Base-by-base conservation (phyloP, 2,113 vertebrate species). In the Orthonyx spaldingii region DNA sequence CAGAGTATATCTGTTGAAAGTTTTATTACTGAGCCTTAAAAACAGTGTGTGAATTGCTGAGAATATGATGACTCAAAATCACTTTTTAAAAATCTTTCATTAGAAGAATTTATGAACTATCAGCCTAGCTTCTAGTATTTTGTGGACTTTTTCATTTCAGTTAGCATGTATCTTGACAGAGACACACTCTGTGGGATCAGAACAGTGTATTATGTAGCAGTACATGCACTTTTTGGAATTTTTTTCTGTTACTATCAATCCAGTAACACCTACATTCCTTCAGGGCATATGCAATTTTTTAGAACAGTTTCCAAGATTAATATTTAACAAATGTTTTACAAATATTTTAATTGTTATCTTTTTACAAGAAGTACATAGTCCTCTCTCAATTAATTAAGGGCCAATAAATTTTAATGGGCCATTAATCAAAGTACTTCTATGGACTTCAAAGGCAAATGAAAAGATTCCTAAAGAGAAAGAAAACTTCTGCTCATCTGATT, bases 341-440 rank as follows among this genome's bases (percentile, higher is more conserved):
- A 86, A 89, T 94, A 91, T 61, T 94, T 91, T 69, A 76, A 37
- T 33, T 69, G 49, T 69, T 90, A 30, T 22, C 24, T 92, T 89
- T 89, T 89, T 28, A 90, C 26, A 28, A 68, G 64, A 70, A 71
- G 41, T 75, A 87, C 69, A 19, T 47, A 21, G 52, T 75, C 52
- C 14, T 32, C 65, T 84, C 37, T 5, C 6, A 53, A 65, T 57
- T 82, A 87, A 87, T 59, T 53, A 56, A 71, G 41, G 41, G 64
- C 37, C 52, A 53, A n/a, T n/a, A n/a, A n/a, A 50, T 20, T 76
- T 60, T 75, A 37, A 42, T 19, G n/a, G 74, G 41, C 18, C 11
- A 7, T 49, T 84, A 52, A 52, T 63, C 0, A 0, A 72, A 91
- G n/a, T 15, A 35, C 11, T 91, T 37, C 35, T 16, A 4, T 20